A percentile compares a stretch with the other conserved stretches of the same genome.
Evolutionary conservation across 2,888 invertebrate species (phyloP).

Genomic region (Argyresthia albistria): DNA sequence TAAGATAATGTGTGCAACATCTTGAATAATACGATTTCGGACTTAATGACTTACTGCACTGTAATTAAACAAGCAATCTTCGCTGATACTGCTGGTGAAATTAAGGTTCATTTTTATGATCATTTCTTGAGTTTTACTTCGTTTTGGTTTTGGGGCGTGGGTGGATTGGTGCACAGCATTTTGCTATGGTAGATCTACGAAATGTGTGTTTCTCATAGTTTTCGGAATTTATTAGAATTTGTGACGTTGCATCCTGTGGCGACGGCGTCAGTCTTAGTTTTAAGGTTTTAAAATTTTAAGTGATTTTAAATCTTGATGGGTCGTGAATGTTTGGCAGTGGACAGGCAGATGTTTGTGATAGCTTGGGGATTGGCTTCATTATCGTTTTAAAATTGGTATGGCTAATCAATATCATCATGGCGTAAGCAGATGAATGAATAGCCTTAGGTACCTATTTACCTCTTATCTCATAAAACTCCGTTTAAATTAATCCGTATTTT

Average conservation of each 20-base stretch:
- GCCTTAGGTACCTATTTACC: too few relatives aligned
- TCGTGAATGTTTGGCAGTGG: slow-evolving; percentile 10
- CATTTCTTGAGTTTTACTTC: slow-evolving; percentile 20
- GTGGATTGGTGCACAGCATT: slow-evolving; percentile 43
- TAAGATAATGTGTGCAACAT: slow-evolving; percentile 42
- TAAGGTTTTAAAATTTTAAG: slow-evolving; percentile 12
- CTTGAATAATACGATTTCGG: slow-evolving; percentile 61
- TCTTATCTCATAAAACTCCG: too few relatives aligned
- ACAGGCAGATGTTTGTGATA: slow-evolving; percentile 17
- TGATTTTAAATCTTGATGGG: slow-evolving; percentile 20
- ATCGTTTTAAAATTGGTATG: too few relatives aligned
- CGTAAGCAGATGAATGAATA: too few relatives aligned
- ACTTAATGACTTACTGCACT: slow-evolving; percentile 50
- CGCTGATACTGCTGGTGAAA: slow-evolving; percentile 14
- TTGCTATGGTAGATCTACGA: slow-evolving; percentile 44
- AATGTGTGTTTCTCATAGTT: slow-evolving; percentile 58
- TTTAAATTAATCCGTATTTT: too few relatives aligned
- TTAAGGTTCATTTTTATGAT: slow-evolving; percentile 25
- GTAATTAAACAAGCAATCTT: slow-evolving; percentile 31
- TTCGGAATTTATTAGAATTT: slow-evolving; percentile 56
- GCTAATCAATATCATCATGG: too few relatives aligned
- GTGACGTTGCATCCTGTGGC: slow-evolving; percentile 25
- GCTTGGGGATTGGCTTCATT: too few relatives aligned
- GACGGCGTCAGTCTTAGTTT: slow-evolving; percentile 24
- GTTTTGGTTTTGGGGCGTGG: slow-evolving; percentile 21